Evolutionary conservation across 64 coral and sea anemone genomes (phyloP).

Genomic region (Pocillopora damicornis): DNA sequence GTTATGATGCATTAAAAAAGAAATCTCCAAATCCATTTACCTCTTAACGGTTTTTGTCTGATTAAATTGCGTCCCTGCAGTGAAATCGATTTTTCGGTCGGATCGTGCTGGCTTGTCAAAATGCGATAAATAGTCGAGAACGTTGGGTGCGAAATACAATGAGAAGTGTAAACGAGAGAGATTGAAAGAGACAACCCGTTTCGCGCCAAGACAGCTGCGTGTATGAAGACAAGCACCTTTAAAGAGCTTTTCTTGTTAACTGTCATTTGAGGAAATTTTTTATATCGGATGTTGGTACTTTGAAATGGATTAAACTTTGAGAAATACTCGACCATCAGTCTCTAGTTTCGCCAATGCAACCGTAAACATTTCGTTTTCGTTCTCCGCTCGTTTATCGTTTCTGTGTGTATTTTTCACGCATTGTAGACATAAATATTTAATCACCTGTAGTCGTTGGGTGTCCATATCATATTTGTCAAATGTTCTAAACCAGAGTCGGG

Average conservation of each 20-base stretch:
- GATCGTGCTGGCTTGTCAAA: not conserved
- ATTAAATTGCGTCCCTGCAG: not conserved
- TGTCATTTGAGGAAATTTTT: not conserved
- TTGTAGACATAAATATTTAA: conserved; percentile 25
- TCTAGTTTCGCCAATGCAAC: not conserved
- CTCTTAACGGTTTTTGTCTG: not conserved
- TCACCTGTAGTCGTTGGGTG: conserved; percentile 25
- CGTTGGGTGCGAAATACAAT: conserved; percentile 4
- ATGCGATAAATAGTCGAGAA: not conserved
- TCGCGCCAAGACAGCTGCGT: not conserved
- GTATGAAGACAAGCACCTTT: not conserved
- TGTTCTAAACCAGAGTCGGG: not conserved
- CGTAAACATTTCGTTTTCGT: not conserved
- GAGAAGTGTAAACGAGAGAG: conserved; percentile 11
- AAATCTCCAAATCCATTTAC: not conserved
- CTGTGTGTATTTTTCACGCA: not conserved
- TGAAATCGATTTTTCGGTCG: not conserved
- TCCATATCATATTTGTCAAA: conserved; percentile 20
- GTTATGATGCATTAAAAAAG: not conserved
- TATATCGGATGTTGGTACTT: not conserved
- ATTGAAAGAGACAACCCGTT: not conserved
- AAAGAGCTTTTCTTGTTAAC: not conserved
- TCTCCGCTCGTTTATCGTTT: not conserved
- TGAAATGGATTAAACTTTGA: not conserved
- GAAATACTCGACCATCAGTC: not conserved